Conservation (phyloP, 2,113 vertebrate genomes). For the Hiodon tergisus region DNA sequence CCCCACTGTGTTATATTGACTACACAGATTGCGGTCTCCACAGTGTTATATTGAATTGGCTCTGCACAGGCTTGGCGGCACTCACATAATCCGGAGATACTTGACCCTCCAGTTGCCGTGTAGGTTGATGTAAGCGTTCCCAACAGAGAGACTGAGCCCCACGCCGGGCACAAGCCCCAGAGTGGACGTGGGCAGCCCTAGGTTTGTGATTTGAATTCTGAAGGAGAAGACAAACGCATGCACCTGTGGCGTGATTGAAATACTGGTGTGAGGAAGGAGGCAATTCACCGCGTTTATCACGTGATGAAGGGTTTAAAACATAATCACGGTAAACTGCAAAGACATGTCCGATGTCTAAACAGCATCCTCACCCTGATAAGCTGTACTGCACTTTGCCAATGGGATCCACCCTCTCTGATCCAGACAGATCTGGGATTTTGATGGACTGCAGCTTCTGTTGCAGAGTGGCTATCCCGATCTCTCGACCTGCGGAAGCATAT, state of each 20-base stretch:
- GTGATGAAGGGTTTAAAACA: background rate
- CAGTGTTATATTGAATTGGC: background rate
- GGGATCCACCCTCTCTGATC: slow-evolving; percentile 39
- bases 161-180: slow-evolving; percentile 48
- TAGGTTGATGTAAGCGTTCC: slow-evolving; percentile 52
- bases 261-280: background rate
- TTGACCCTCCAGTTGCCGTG: slow-evolving; percentile 62
- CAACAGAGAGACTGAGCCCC: slow-evolving; percentile 52
- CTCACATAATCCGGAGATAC: slow-evolving; percentile 57
- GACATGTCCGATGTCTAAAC: background rate
- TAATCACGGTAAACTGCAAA: background rate
- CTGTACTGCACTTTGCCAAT: slow-evolving; percentile 61
- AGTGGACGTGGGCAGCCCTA: slow-evolving; percentile 52
- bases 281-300: background rate
- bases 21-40: too few species aligned
- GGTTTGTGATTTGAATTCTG: slow-evolving; percentile 51
- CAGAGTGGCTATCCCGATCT: slow-evolving; percentile 50
- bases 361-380: slow-evolving; percentile 52
- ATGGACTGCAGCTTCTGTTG: slow-evolving; percentile 52
- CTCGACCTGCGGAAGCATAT: slow-evolving; percentile 42
- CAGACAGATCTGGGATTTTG: slow-evolving; percentile 57
- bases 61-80: background rate
- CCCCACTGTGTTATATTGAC: too few species aligned
- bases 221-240: background rate
- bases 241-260: background rate